Conservation (phyloP, 1,140 invertebrate species). For the Eriocheir sinensis region DNA sequence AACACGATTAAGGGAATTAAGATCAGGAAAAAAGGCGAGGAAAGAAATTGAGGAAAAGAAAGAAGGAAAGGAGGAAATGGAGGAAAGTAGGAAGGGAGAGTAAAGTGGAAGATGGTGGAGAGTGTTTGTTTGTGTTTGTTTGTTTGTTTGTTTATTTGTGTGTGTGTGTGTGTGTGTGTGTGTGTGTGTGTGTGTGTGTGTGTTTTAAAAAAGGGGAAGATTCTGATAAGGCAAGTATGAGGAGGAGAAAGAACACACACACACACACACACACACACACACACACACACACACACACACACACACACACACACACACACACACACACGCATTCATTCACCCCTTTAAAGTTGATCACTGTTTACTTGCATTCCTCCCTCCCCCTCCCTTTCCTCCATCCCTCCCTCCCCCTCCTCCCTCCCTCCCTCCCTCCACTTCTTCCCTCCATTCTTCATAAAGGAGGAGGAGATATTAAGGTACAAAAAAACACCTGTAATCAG, state of each 20-base stretch:
- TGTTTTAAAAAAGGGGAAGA: too few relatives aligned
- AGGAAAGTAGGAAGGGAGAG: too few relatives aligned
- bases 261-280: slow-evolving; percentile 54
- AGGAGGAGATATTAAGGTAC: not conserved
- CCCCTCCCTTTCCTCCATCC: not conserved
- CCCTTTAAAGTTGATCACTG: not conserved
- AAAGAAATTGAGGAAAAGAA: too few relatives aligned
- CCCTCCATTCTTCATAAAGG: not conserved
- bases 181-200: too few relatives aligned
- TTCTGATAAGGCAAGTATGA: too few relatives aligned
- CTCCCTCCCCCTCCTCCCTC: slow-evolving; percentile 1
- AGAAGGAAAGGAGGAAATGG: too few relatives aligned
- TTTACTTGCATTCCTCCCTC: not conserved
- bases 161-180: too few relatives aligned
- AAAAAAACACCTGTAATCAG: not conserved
- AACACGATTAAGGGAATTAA: too few relatives aligned
- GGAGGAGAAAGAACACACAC: slow-evolving; percentile 17
- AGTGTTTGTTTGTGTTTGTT: too few relatives aligned
- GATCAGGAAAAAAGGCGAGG: too few relatives aligned
- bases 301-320: slow-evolving; percentile 35
- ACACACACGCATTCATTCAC: not conserved
- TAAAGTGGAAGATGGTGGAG: too few relatives aligned
- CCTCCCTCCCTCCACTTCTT: not conserved
- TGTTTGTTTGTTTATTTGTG: too few relatives aligned
- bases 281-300: slow-evolving; percentile 52